Evolutionary conservation across 1,140 invertebrate species (phyloP), one percentile per base, ranked within the genome.

Genomic region (Aphidius ervi): DNA sequence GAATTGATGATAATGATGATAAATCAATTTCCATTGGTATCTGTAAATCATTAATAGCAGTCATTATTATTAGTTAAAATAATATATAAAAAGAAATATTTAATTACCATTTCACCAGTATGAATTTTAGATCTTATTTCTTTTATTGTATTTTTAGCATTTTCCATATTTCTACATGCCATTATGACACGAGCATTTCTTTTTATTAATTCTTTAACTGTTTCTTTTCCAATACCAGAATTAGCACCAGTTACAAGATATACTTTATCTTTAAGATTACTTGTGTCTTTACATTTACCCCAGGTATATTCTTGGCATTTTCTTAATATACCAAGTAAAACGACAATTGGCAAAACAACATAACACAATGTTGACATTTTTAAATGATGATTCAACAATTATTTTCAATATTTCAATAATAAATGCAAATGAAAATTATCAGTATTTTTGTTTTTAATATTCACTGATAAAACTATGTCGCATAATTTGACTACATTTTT

Each of bases 161-260:
- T 84, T 9, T 81, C 75, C 39, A 86, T 70, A 72, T 87, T 82
- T 55, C 90, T 76, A 68, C 90, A 92, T 1, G 88, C 90, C 75
- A 93, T 81, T 54, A 92, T 87, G 6, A 93, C 85, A 46, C 83
- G 82, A 2, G 88, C 89, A 64, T 85, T 84, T 65, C 87, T 78
- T 61, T 77, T 82, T 2, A 83, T 86, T 9, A 92, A 74, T 59
- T 87, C 85, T 53, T 82, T 82, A 0, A 87, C 87, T 2, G 88
- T 88, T 70, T 89, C 89, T 63, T 88, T 85, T 2, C 92, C 92
- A 60, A 94, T 87, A 0, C 92, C 92, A 59, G 86, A 86, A 74
- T 89, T 93, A 2, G 87, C 88, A 31, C 92, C 92, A 10, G 91
- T 93, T 4, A 93, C 84, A 5, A 94, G 81, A 48, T 87, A 88